Evolutionary conservation across 2,888 invertebrate genomes (phyloP), one percentile per base, ranked within the genome.

Genomic region (Tenthredo livida): DNA sequence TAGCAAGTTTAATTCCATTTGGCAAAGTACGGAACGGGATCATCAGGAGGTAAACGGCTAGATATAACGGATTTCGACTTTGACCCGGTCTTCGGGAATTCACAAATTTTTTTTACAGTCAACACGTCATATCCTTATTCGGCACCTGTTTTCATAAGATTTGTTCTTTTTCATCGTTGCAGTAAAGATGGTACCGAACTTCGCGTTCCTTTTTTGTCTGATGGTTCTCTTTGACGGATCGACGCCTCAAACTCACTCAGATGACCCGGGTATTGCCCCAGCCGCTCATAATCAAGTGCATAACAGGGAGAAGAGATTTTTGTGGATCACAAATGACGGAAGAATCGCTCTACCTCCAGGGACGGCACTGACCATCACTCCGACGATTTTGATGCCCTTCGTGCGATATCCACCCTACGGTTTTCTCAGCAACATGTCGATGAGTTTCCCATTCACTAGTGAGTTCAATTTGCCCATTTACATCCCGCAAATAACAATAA

Each of bases 321-420:
- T 98, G 70, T 97, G 97, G 97, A 95, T 98, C 87, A 97, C 97
- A 12, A 96, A 97, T 87, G 97, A 97, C 92, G 97, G 97, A 1
- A 94, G 97, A 7, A 93, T 98, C 89, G 97, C 97, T 0, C 92
- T 98, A 88, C 98, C 98, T 1, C 98, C 97, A 0, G 97, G 97
- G 70, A 97, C 97, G 0, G 94, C 96, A 2, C 94, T 98, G 93
- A 95, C 96, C 40, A 96, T 97, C 88, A 96, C 97, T 4, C 97
- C 97, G 12, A 97, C 97, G 6, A 93, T 97, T 72, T 96, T 97
- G 6, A 94, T 97, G 94, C 97, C 97, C 12, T 96, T 97, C 90
- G 97, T 97, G 4, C 94, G 97, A 89, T 97, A 97, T 94, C 97
- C 97, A 10, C 97, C 97, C 0, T 96, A 97, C 90, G 97, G 97